phyloP scores from a whole-genome alignment of 23 tunicate genomes.

The Phallusia fumigata region DNA sequence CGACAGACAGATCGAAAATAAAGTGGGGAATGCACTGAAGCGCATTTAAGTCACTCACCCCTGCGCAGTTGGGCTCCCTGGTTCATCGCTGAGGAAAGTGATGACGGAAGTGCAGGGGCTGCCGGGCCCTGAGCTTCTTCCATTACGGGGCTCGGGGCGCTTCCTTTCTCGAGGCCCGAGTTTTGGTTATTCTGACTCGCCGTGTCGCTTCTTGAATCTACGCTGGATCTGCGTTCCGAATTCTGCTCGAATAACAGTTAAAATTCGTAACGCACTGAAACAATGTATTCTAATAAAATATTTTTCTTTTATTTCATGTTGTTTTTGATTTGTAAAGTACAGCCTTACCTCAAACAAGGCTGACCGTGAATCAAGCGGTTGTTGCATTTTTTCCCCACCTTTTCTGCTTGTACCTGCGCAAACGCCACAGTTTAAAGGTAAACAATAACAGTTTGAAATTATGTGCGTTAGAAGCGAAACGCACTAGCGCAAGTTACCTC shows the following conservation, averaged over 20 bases:
- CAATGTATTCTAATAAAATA: no score
- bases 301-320: no score
- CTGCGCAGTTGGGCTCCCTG: slow-evolving; percentile 6
- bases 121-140: slow-evolving; percentile 4
- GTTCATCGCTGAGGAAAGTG: slow-evolving; percentile 9
- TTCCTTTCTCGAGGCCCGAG: background rate
- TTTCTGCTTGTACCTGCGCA: no score
- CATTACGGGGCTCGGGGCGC: background rate
- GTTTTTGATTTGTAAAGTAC: no score
- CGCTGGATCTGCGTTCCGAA: background rate
- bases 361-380: no score
- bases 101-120: background rate
- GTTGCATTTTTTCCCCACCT: no score
- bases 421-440: no score
- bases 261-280: no score
- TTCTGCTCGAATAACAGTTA: no score
- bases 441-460: no score
- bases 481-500: background rate
- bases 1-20: background rate
- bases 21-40: background rate
- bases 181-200: background rate
- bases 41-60: slow-evolving; percentile 2
- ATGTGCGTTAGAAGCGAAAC: background rate
- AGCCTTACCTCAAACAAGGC: no score
- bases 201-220: background rate